Evolutionary conservation across 2,797 vertebrate genomes (phyloP).

Genomic region (Sebastes jordani): DNA sequence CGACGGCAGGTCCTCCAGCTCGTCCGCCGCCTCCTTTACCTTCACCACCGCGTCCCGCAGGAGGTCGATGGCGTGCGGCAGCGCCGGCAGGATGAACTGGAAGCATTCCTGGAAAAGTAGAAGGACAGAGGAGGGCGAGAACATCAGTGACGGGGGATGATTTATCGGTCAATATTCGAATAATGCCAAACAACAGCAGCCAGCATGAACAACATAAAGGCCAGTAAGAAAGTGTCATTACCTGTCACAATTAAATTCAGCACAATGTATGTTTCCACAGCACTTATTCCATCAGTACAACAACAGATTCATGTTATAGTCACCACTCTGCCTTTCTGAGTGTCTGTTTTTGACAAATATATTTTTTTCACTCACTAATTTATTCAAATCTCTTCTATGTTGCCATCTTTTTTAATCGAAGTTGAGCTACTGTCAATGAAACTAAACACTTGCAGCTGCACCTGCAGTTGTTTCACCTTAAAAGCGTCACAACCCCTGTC

Average conservation of each 20-base stretch:
- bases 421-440: too few species aligned
- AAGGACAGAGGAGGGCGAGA: neutral
- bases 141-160: neutral
- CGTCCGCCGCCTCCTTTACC: conserved; percentile 96
- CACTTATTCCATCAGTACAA: neutral
- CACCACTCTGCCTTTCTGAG: neutral
- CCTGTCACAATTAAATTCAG: neutral
- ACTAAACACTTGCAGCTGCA: neutral
- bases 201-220: neutral
- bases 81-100: conserved; percentile 98
- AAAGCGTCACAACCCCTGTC: neutral
- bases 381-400: neutral
- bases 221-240: neutral
- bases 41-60: conserved; percentile 98
- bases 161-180: neutral
- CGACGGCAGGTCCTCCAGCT: conserved; percentile 97
- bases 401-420: neutral
- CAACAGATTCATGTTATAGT: neutral
- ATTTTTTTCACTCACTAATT: neutral
- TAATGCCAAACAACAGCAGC: neutral
- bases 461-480: neutral
- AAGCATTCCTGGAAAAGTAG: conserved; percentile 92
- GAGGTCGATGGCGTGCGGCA: conserved; percentile 98
- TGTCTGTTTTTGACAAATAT: neutral
- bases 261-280: neutral